phyloP scores from a whole-genome alignment of 2,888 invertebrate genomes.

The Siphlonurus alternatus region DNA sequence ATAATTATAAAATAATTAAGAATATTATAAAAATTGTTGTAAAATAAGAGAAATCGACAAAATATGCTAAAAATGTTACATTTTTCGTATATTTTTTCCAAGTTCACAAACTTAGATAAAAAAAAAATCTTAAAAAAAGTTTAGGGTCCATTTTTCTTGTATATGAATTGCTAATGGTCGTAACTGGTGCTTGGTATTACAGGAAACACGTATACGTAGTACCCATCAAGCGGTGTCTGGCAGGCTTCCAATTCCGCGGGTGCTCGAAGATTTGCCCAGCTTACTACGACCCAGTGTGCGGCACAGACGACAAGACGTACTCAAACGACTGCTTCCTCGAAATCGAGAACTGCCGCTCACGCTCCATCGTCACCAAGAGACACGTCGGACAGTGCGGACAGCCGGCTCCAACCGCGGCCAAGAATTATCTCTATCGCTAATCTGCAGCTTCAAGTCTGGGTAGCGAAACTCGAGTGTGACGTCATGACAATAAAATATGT shows the following conservation, averaged over 20 bases:
- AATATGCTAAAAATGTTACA: no score
- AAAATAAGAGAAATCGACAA: no score
- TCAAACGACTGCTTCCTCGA: conserved; percentile 84
- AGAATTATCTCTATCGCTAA: conserved; percentile 58
- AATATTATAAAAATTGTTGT: background rate
- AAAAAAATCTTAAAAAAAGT: no score
- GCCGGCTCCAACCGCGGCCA: conserved; percentile 59
- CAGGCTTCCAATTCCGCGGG: conserved; percentile 71
- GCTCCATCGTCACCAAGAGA: conserved; percentile 57
- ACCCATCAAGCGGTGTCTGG: conserved; percentile 71
- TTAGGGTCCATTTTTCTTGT: no score
- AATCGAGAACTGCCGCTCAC: conserved; percentile 77
- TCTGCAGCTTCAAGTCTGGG: background rate
- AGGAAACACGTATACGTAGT: conserved; percentile 81
- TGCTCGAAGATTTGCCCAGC: conserved; percentile 75
- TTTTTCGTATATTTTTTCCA: no score
- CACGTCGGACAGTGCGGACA: conserved; percentile 74
- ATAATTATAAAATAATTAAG: no score
- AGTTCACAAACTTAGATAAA: no score
- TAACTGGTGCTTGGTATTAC: conserved; percentile 22
- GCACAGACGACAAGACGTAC: conserved; percentile 83
- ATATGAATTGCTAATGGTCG: no score
- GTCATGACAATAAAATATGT: background rate
- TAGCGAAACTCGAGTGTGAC: no score
- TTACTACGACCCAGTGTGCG: conserved; percentile 81